Evolutionary conservation across 2,797 vertebrate species (phyloP).

Genomic region (Hypotaenidia okinawae): DNA sequence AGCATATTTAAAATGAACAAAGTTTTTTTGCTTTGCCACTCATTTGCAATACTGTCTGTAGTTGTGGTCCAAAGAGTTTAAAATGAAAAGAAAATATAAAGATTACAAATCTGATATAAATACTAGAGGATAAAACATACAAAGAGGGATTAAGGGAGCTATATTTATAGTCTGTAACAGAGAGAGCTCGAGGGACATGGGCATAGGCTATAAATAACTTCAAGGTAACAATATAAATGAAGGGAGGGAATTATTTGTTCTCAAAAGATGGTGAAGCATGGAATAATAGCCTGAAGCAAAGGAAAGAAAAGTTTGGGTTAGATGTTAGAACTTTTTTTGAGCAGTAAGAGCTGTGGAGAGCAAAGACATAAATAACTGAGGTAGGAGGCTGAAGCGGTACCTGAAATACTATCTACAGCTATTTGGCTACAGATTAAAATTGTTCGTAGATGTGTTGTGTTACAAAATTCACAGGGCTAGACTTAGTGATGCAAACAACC

Average conservation of each 20-base stretch:
- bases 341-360: neutral
- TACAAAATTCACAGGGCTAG: neutral
- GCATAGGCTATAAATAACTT: conserved; percentile 72
- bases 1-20: neutral
- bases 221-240: conserved; percentile 73
- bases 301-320: conserved; percentile 38
- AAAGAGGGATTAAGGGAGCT: conserved; percentile 65
- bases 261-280: conserved; percentile 44
- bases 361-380: conserved; percentile 29
- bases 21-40: neutral
- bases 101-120: conserved; percentile 50
- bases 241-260: conserved; percentile 71
- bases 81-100: conserved; percentile 48
- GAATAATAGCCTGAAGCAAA: conserved; percentile 46
- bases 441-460: neutral
- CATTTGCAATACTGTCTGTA: neutral
- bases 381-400: neutral
- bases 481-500: neutral
- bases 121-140: conserved; percentile 58
- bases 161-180: conserved; percentile 69
- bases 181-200: conserved; percentile 44
- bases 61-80: neutral
- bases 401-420: conserved; percentile 2
- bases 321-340: conserved; percentile 14
- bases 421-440: conserved; percentile 7